phyloP scores from a whole-genome alignment of 2,888 invertebrate genomes.

The Schrankia costaestrigalis region DNA sequence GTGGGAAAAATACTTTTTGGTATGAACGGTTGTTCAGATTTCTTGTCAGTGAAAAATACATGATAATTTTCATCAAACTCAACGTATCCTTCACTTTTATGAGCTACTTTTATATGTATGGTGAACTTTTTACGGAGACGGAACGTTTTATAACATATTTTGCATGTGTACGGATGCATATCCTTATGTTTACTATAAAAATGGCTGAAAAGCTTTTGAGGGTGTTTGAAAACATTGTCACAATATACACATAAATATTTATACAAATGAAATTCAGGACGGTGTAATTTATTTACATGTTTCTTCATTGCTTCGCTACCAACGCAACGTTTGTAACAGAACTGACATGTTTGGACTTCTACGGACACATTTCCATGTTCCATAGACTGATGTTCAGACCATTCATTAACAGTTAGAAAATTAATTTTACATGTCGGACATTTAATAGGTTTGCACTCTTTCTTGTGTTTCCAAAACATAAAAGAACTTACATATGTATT shows the following conservation, averaged over 20 bases:
- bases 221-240: constrained; percentile 53
- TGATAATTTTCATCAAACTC: constrained; percentile 64
- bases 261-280: constrained; percentile 45
- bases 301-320: constrained; percentile 44
- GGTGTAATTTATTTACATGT: constrained; percentile 52
- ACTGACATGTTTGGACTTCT: constrained; percentile 45
- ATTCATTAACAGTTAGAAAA: constrained; percentile 40
- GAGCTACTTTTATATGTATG: constrained; percentile 62
- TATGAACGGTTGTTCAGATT: constrained; percentile 47
- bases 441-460: constrained; percentile 43
- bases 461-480: constrained; percentile 31
- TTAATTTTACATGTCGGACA: constrained; percentile 44
- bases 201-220: constrained; percentile 59
- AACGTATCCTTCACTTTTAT: constrained; percentile 57
- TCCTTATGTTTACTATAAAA: constrained; percentile 54
- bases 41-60: constrained; percentile 59
- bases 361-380: constrained; percentile 42
- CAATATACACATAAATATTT: constrained; percentile 62
- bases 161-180: constrained; percentile 58
- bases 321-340: constrained; percentile 54
- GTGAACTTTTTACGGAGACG: constrained; percentile 56
- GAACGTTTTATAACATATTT: constrained; percentile 56
- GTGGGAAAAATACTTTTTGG: constrained; percentile 31
- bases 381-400: constrained; percentile 45
- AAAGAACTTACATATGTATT: constrained; percentile 17